Evolutionary conservation across 1,140 invertebrate genomes (phyloP), one percentile per base, ranked within the genome.

Genomic region (Mercenaria mercenaria): DNA sequence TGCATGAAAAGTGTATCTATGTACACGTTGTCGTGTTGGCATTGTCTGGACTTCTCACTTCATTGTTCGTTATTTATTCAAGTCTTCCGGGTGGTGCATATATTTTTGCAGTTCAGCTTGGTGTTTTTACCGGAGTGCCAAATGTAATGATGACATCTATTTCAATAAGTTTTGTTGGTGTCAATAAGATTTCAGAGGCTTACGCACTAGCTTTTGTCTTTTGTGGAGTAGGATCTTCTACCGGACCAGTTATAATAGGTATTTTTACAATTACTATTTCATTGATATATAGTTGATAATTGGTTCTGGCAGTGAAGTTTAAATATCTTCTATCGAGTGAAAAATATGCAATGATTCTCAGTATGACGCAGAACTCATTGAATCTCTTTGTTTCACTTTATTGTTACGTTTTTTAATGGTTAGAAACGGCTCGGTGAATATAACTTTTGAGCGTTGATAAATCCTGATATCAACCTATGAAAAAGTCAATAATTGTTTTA

Each of bases 101-200:
- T 26, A 39, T 80, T 18, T 88, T 88, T 50, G 34, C 85, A 11
- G 47, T 69, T 37, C 85, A 80, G 56, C 37, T 88, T 29, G 85
- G 85, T 20, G 18, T 88, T 0, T 88, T 64, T 41, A 80, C 74
- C 0, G 85, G 85, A 20, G 67, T 52, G 74, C 85, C 85, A 29
- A 88, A 88, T 39, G 37, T 39, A 0, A 88, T 88, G 74, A 88
- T 88, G 85, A 88, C 76, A n/a, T 59, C 85, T 0, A 32, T 88
- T 18, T 88, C 76, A n/a, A 23, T 88, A 23, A 50, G 59, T 61
- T 80, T 80, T 34, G 85, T 88, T 29, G 85, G 85, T 1, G 29
- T 88, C 6, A 20, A 26, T 34, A 79, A 88, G 13, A 34, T 88
- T 8, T 88, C 85, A 6, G 59, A 88, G 43, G 85, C 85, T 11